phyloP scores from a whole-genome alignment of 1,140 invertebrate genomes.

The Eurosta solidaginis region DNA sequence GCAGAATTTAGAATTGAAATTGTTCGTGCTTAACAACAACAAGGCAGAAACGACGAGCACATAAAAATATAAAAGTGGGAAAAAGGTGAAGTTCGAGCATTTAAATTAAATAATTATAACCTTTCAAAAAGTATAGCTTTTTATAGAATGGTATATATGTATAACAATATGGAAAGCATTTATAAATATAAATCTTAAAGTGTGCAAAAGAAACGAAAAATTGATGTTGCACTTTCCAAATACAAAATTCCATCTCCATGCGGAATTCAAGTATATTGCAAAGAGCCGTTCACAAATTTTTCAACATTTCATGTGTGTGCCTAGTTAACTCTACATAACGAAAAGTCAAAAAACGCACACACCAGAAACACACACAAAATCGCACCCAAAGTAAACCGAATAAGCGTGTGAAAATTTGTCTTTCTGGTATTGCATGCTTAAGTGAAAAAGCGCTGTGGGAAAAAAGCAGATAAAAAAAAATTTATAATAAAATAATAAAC shows the following conservation, averaged over 20 bases:
- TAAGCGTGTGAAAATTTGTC: conserved; percentile 5
- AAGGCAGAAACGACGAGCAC: neutral
- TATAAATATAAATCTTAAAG: no score
- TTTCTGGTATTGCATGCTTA: neutral
- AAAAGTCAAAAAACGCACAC: neutral
- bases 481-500: no score
- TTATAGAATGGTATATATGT: no score
- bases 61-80: neutral
- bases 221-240: no score
- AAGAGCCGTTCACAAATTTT: no score
- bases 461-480: no score
- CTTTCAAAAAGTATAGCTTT: no score
- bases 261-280: no score
- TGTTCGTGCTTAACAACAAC: neutral
- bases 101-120: neutral
- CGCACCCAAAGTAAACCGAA: neutral
- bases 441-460: neutral
- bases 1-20: conserved; percentile 4
- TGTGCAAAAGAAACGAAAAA: no score
- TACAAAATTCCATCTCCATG: no score
- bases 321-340: neutral
- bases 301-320: neutral
- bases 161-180: no score
- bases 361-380: no score
- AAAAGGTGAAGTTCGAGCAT: neutral